Evolutionary conservation across 2,888 invertebrate species (phyloP).

Genomic region (Eutolmus rufibarbis): DNA sequence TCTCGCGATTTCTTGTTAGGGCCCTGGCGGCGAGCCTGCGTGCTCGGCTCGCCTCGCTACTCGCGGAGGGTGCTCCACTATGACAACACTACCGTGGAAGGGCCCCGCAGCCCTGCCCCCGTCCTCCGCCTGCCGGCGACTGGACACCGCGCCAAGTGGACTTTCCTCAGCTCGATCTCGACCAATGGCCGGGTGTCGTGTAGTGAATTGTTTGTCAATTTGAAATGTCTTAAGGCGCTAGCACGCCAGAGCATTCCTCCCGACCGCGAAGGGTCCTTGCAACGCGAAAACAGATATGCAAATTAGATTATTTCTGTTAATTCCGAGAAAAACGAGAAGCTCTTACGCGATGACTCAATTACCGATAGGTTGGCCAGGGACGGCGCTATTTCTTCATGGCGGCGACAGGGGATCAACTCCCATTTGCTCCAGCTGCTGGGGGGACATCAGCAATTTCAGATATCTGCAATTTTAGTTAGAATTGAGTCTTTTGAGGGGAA

Average conservation of each 20-base stretch:
- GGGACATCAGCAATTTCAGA: not conserved
- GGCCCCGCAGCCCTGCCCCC: not conserved
- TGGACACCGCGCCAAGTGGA: not conserved
- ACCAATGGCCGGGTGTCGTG: constrained; percentile 43
- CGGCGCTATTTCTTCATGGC: not conserved
- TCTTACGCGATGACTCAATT: constrained; percentile 24
- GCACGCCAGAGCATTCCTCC: not conserved
- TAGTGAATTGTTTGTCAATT: constrained; percentile 46
- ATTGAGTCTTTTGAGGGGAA: not conserved
- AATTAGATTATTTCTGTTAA: constrained; percentile 28
- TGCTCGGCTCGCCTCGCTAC: not conserved
- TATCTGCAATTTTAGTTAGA: not conserved
- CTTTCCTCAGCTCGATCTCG: not conserved
- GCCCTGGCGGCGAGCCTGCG: not conserved
- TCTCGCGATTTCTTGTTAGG: constrained; percentile 60
- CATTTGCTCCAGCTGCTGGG: not conserved
- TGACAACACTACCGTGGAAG: not conserved
- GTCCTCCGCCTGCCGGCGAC: too few species aligned
- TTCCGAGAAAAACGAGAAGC: not conserved
- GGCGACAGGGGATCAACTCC: not conserved
- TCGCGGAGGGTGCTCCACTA: not conserved
- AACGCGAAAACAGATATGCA: not conserved
- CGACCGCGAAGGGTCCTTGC: not conserved
- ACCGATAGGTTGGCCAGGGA: not conserved
- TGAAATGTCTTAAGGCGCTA: constrained; percentile 44